A percentile compares a stretch with the other conserved stretches of the same genome.
These are phyloP conservation scores for Hystrix cristata DNA, from an alignment of 2,113 vertebrate species.

Conservation along the genomic window DNA sequence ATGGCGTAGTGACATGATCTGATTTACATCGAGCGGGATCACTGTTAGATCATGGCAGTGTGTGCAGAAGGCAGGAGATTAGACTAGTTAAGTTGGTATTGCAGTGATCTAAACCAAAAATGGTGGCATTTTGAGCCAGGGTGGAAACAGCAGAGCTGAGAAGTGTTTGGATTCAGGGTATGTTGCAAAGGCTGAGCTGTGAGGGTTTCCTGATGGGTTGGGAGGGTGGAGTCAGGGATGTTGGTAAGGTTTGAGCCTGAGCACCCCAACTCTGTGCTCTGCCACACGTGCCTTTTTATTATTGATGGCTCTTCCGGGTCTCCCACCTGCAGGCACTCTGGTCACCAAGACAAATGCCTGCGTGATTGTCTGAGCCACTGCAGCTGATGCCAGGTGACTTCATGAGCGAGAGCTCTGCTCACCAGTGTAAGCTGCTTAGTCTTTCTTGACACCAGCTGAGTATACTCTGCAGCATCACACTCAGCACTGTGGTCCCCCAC, in stretches of 20 bases:
- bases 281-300: background rate
- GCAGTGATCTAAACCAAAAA: background rate
- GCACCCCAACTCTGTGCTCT: background rate
- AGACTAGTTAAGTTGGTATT: background rate
- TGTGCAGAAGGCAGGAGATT: background rate
- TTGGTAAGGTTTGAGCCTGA: background rate
- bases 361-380: background rate
- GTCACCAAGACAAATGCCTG: background rate
- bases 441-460: background rate
- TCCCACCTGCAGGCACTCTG: background rate
- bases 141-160: background rate
- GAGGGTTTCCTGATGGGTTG: background rate
- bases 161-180: background rate
- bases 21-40: background rate
- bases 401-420: background rate
- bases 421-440: background rate
- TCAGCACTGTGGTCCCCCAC: background rate
- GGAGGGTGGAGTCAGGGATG: background rate
- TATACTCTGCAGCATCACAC: fast-evolving
- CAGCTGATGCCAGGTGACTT: background rate
- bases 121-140: background rate
- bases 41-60: background rate
- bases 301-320: background rate
- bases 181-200: background rate
- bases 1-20: background rate